A percentile compares a stretch with the other conserved stretches of the same genome.
Conservation (phyloP, 2,113 vertebrate genomes). For the Ptychochromis oligacanthus region DNA sequence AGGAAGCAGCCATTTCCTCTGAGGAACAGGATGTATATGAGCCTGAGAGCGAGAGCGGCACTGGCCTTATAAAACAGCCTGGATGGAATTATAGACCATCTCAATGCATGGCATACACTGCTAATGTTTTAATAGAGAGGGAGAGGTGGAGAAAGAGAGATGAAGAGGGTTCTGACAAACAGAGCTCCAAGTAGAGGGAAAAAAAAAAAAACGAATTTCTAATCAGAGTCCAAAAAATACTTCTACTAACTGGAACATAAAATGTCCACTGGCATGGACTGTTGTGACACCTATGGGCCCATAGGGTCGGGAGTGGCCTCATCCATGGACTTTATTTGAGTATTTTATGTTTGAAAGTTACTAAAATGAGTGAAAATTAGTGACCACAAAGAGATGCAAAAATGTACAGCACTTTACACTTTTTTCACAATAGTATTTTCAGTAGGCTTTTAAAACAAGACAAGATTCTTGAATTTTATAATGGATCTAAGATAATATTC, state of each 20-base stretch:
- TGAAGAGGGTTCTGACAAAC: neutral
- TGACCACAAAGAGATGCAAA: rapidly evolving
- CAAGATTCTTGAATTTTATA: neutral
- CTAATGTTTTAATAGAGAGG: slow-evolving; percentile 49
- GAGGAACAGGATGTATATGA: slow-evolving; percentile 62
- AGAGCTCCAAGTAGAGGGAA: neutral
- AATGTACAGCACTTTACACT: neutral
- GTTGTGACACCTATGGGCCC: neutral
- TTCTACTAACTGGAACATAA: neutral
- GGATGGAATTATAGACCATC: slow-evolving; percentile 53
- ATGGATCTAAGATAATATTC: neutral
- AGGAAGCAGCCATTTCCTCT: slow-evolving; percentile 62
- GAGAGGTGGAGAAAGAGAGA: neutral
- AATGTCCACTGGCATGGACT: neutral
- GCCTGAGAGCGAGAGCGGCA: slow-evolving; percentile 25
- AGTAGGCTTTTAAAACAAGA: neutral
- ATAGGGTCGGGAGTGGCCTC: neutral
- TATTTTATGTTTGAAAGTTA: too few relatives aligned
- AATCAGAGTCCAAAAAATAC: neutral
- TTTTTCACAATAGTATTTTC: neutral
- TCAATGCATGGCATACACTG: neutral
- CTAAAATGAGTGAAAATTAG: neutral
- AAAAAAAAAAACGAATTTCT: neutral
- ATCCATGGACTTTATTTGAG: too few relatives aligned
- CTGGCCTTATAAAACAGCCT: slow-evolving; percentile 33